Evolutionary conservation across 2,888 invertebrate genomes (phyloP), one percentile per base, ranked within the genome.

Genomic region (Camptogramma bilineatum): DNA sequence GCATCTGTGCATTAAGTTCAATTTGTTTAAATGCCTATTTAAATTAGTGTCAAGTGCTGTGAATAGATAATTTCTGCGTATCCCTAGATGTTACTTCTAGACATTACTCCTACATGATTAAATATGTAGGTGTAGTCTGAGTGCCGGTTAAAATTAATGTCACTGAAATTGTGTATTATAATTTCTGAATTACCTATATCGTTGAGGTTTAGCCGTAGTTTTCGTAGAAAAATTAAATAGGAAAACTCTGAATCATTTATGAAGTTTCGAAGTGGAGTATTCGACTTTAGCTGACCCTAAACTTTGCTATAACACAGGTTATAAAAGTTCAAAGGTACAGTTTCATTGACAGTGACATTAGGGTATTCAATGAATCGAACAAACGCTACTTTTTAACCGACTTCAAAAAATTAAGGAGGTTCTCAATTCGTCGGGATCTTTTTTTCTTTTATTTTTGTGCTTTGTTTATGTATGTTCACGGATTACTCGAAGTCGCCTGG

Each of bases 321-420:
- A n/a, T n/a, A n/a, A 57, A 66, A 55, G 69, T 64, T 69, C 64
- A 65, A 52, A 48, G 68, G 62, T 62, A 52, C 58, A 39, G 34
- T 65, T 42, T 53, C 71, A 73, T 73, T 82, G 81, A 80, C 82
- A 81, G 72, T 84, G 81, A 83, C 79, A 81, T 82, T 81, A 76
- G 76, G 70, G 63, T 63, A 66, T 67, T 73, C 77, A 78, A 71
- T 74, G 76, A 71, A 66, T 75, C 64, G 51, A 64, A 69, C 69
- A 71, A 13, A 39, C 3, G 10, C n/a, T n/a, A n/a, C n/a, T n/a
- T n/a, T n/a, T n/a, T n/a, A n/a, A 10, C 10, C 39, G n/a, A 39
- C 8, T 0, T 39, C n/a, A n/a, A n/a, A n/a, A n/a, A n/a, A n/a
- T n/a, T n/a, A n/a, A n/a, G n/a, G n/a, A n/a, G n/a, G n/a, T n/a